Percentiles rank a stretch among this genome's conserved stretches.
phyloP scores from a whole-genome alignment of 2,888 invertebrate genomes.

The Barypeithes pellucidus region DNA sequence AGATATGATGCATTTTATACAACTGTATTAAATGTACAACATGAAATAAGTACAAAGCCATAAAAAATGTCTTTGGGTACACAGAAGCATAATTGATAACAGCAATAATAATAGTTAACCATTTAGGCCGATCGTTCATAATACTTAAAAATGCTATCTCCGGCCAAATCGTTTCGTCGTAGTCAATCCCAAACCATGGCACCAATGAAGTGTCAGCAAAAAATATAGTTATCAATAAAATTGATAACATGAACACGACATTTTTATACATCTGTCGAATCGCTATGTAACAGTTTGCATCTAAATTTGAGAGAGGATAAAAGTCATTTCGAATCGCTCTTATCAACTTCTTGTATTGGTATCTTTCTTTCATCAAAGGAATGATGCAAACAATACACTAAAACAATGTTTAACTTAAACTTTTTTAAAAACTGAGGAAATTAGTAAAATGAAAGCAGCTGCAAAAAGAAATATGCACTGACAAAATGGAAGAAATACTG shows the following conservation, averaged over 20 bases:
- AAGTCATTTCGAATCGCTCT: neutral
- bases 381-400: neutral
- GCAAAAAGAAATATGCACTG: no score
- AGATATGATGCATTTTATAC: constrained; percentile 7
- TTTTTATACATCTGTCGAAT: neutral
- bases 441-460: neutral
- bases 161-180: neutral
- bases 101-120: neutral
- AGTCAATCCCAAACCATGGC: constrained; percentile 4
- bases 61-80: neutral
- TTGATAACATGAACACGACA: neutral
- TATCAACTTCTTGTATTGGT: neutral
- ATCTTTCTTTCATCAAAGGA: neutral
- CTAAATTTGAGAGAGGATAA: neutral
- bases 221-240: neutral
- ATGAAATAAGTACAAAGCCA: neutral
- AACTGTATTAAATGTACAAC: neutral
- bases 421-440: neutral
- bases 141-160: neutral
- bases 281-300: neutral
- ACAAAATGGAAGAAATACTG: no score
- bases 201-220: no score
- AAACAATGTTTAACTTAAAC: neutral
- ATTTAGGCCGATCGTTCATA: neutral
- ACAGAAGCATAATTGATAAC: constrained; percentile 1